Evolutionary conservation across 2,888 invertebrate genomes (phyloP), one percentile per base, ranked within the genome.

Genomic region (Parnassius apollo): DNA sequence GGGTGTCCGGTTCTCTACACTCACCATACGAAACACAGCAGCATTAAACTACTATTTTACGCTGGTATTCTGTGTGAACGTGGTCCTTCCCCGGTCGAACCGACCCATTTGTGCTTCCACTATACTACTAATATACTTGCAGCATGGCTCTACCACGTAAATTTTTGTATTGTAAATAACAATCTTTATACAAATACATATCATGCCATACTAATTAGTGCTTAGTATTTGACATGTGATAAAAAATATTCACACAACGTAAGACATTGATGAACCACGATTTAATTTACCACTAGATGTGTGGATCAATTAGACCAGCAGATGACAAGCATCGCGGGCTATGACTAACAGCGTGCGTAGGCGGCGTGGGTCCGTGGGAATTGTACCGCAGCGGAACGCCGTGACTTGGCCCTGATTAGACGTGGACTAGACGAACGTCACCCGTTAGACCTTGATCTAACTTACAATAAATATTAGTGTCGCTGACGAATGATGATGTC

Each of bases 211-310:
- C 4, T 7, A 35, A 35, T 35, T 35, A 35, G 35, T 35, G 35
- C 7, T 7, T 35, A 35, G 4, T 35, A 35, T 35, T 35, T 35
- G 18, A 13, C 13, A 7, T 7, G 49, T 12, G n/a, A 18, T 35
- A 48, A 52, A 59, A 77, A 77, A 76, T 71, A 78, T 79, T 83
- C 84, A 81, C 81, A 82, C 78, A 81, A 59, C 46, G 48, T 71
- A 69, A 61, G 73, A 71, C 79, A 75, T 75, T 80, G 81, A 81
- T 73, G 77, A 81, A 74, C 82, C 74, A 86, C 87, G 87, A 89
- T 90, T 90, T 87, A 88, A 91, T 91, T 88, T 81, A 83, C 77
- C 78, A 82, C 81, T 85, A 86, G 86, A 86, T 85, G 80, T 76
- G 78, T 75, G 77, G 86, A 86, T 88, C 90, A 91, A 91, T 91